Evolutionary conservation across 2,888 invertebrate species (phyloP).

Genomic region (Hirtodrosophila duncani): DNA sequence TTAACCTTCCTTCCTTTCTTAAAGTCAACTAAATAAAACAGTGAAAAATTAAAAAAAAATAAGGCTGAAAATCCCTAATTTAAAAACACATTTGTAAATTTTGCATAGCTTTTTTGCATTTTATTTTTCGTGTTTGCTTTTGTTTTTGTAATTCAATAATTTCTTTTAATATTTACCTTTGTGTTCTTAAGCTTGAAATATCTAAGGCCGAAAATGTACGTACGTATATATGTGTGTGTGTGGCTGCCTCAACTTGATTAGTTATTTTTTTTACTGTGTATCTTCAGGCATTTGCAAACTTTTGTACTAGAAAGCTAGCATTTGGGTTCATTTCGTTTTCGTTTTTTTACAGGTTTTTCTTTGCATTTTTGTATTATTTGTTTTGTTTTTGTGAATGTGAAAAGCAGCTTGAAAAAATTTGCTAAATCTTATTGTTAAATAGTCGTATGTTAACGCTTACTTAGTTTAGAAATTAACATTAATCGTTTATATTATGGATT

Average conservation of each 20-base stretch:
- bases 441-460: slow-evolving; percentile 61
- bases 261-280: slow-evolving; percentile 46
- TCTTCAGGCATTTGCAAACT: slow-evolving; percentile 28
- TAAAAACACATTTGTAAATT: slow-evolving; percentile 4
- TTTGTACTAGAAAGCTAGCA: slow-evolving; percentile 67
- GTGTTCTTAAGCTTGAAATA: slow-evolving; percentile 59
- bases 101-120: slow-evolving; percentile 53
- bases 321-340: neutral
- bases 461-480: slow-evolving; percentile 26
- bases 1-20: too few species aligned
- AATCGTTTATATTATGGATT: slow-evolving; percentile 19
- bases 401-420: slow-evolving; percentile 65
- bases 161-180: slow-evolving; percentile 35
- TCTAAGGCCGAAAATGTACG: slow-evolving; percentile 68
- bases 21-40: too few species aligned
- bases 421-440: slow-evolving; percentile 59
- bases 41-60: neutral
- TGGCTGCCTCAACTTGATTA: slow-evolving; percentile 17
- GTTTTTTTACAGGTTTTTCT: neutral
- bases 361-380: slow-evolving; percentile 6
- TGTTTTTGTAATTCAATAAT: slow-evolving; percentile 26
- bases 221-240: slow-evolving; percentile 49
- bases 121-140: slow-evolving; percentile 44
- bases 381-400: slow-evolving; percentile 25
- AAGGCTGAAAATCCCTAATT: neutral